Evolutionary conservation across 2,113 vertebrate species (phyloP).

Genomic region (Excalfactoria chinensis): DNA sequence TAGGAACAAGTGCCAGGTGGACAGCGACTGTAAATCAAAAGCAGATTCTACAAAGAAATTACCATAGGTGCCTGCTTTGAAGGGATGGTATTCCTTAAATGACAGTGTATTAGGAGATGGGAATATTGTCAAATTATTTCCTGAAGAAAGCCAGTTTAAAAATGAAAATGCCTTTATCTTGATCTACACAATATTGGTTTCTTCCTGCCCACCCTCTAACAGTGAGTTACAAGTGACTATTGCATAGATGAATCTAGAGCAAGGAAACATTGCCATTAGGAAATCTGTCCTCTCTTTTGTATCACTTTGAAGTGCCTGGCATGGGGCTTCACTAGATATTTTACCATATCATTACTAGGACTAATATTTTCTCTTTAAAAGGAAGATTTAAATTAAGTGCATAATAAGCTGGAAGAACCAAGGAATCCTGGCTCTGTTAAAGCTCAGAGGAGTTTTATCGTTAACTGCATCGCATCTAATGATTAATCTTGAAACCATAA

Average conservation of each 20-base stretch:
- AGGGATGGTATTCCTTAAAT: background rate
- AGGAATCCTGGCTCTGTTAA: background rate
- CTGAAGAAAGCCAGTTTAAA: slow-evolving; percentile 15
- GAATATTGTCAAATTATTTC: background rate
- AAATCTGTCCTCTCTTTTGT: background rate
- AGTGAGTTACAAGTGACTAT: background rate
- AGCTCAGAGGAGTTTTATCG: background rate
- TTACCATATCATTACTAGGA: background rate
- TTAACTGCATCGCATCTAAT: background rate
- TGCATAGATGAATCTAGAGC: background rate
- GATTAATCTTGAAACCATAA: background rate
- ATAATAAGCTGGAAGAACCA: background rate
- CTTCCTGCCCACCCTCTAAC: background rate
- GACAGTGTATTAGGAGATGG: background rate
- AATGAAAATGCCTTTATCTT: slow-evolving; percentile 10
- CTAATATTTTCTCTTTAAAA: background rate
- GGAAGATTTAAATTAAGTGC: background rate
- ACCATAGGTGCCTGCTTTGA: background rate
- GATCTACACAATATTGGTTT: background rate
- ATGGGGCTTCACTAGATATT: background rate
- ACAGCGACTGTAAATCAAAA: slow-evolving; percentile 15
- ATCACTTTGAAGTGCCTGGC: background rate
- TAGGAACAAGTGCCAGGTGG: background rate
- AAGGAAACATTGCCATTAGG: background rate
- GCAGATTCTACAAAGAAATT: background rate